Conservation (phyloP, 2,797 vertebrate genomes). For the Spinibarbus caldwelli region DNA sequence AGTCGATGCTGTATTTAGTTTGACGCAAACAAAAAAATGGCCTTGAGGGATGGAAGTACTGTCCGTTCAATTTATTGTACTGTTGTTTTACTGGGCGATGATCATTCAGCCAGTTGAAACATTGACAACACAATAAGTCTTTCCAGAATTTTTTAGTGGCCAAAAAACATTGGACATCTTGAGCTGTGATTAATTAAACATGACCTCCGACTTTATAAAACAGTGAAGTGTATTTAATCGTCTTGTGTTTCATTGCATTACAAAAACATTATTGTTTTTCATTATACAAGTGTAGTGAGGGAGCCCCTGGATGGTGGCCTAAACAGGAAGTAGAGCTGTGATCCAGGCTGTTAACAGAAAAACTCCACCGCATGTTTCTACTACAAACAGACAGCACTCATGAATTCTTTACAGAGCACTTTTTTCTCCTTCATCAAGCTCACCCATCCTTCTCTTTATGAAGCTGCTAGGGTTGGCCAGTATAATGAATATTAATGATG, state of each 20-base stretch:
- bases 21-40: background rate
- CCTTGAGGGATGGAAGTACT: background rate
- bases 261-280: background rate
- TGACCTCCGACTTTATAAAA: background rate
- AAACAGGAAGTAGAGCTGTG: conserved; percentile 28
- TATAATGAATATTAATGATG: background rate
- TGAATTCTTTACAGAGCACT: conserved; percentile 37
- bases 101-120: conserved; percentile 1
- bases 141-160: background rate
- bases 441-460: conserved; percentile 5
- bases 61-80: conserved; percentile 6
- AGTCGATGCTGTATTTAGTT: background rate
- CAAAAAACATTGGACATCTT: background rate
- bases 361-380: conserved; percentile 2
- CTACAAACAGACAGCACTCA: conserved; percentile 42
- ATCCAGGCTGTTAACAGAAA: conserved; percentile 36
- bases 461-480: background rate
- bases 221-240: background rate
- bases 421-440: conserved; percentile 41
- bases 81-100: conserved; percentile 2
- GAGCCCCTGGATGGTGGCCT: background rate
- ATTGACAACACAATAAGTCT: background rate
- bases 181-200: conserved; percentile 8
- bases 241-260: conserved; percentile 7
- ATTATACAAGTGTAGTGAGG: background rate